Percentiles rank a stretch among this genome's conserved stretches.
Evolutionary conservation across 2,113 vertebrate genomes (phyloP).

Genomic region (Mesoclemmys tuberculata): DNA sequence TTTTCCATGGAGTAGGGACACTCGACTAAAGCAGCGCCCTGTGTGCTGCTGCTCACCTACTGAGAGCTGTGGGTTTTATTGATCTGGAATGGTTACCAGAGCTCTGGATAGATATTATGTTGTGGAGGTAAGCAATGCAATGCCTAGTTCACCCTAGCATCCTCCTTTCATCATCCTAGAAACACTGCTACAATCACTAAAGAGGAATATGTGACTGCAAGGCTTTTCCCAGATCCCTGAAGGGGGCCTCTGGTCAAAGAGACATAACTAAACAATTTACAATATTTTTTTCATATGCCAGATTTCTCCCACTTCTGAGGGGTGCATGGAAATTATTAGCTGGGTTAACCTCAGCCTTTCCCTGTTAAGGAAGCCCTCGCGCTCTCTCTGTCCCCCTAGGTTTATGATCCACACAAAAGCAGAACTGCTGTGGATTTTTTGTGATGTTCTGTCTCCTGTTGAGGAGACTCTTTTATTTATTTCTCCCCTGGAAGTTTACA

Average conservation of each 20-base stretch:
- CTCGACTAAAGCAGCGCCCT: not conserved
- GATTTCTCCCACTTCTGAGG: not conserved
- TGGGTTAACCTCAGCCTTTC: not conserved
- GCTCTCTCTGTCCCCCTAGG: not conserved
- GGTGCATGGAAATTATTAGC: not conserved
- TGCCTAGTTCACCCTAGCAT: not conserved
- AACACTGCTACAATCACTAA: not conserved
- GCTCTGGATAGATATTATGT: not conserved
- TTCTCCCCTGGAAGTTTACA: not conserved
- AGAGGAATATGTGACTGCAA: not conserved
- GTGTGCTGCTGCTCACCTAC: not conserved
- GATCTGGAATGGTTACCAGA: not conserved
- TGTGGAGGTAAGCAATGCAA: not conserved
- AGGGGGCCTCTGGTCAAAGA: not conserved
- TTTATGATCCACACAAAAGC: not conserved
- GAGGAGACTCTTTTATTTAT: not conserved
- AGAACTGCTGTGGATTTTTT: not conserved
- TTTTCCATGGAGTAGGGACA: not conserved
- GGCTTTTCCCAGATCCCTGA: accelerated
- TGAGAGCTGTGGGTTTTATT: not conserved
- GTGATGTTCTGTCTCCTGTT: not conserved
- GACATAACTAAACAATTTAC: not conserved
- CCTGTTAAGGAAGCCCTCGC: not conserved
- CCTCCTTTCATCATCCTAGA: not conserved
- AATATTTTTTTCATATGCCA: not conserved